Base-by-base conservation (phyloP, 1,140 invertebrate genomes). In the Drosophila bifasciata region DNA sequence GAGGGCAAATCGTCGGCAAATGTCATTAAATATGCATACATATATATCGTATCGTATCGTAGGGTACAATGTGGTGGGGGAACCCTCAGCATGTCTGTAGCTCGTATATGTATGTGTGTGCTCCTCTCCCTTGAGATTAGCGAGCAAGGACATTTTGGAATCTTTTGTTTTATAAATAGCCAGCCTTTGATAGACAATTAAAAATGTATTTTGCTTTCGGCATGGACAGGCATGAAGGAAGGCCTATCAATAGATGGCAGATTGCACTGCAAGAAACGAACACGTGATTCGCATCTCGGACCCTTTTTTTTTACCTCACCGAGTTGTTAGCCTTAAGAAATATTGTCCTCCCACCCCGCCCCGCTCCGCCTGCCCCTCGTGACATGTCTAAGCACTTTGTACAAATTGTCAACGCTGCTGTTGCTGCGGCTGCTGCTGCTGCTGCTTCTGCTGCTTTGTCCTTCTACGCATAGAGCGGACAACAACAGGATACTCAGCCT, bases 151-250 rank as follows among this genome's bases (percentile, higher is more conserved):
- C 83, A 85, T 80, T 80, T 70, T 52, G 52, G 46, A 48, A 59
- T 45, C 73, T 71, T 81, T 88, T 86, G 81, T 78, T 57, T 58
- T 63, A 70, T 77, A 79, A 75, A 86, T 88, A 86, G 78, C 56
- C 57, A n/a, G 39, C 60, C 61, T 50, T 61, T 74, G 78, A 88
- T 88, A 75, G 61, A 74, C 81, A 88, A 86, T 86, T 88, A 88
- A 81, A 78, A 88, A 75, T 88, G 83, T 70, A 78, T 50, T 64
- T 61, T 61, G 53, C 48, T 51, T 50, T 70, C 64, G 64, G 46
- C 53, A 51, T 44, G 36, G 16, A 48, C 40, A 23, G 15, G 68
- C 32, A 32, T 17, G 50, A 39, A 67, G 58, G 50, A 39, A 67
- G 58, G 68, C 60, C 81, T 88, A 86, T 86, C 81, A 86, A 86